Evolutionary conservation across 2,888 invertebrate species (phyloP).

Genomic region (Cetonia aurata): DNA sequence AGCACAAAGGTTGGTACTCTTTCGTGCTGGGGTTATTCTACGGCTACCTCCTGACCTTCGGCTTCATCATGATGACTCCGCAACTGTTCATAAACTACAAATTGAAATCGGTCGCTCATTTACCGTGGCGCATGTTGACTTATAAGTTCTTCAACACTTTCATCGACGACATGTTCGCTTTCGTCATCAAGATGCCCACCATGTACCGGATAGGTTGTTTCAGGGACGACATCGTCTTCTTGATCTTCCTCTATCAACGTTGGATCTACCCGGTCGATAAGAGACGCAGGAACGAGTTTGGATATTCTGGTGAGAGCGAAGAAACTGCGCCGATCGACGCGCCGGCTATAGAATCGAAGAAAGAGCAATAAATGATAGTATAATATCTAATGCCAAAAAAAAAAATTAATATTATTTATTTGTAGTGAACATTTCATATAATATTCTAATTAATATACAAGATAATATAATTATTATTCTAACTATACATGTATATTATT

Average conservation of each 20-base stretch:
- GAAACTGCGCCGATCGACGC: constrained; percentile 40
- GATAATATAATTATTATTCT: constrained; percentile 5
- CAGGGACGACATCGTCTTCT: constrained; percentile 98
- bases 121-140: constrained; percentile 99
- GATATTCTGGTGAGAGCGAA: constrained; percentile 86
- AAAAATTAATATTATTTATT: constrained; percentile 26
- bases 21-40: constrained; percentile 97
- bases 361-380: constrained; percentile 41
- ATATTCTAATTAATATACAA: constrained; percentile 20
- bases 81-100: constrained; percentile 99
- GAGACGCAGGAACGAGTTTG: constrained; percentile 96
- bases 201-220: constrained; percentile 98
- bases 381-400: constrained; percentile 22
- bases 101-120: constrained; percentile 97
- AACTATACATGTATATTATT: background rate
- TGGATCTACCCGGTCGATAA: constrained; percentile 99
- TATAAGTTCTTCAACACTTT: constrained; percentile 99
- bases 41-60: constrained; percentile 97
- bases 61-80: constrained; percentile 99
- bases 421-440: constrained; percentile 29
- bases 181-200: constrained; percentile 99
- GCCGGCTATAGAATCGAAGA: constrained; percentile 53
- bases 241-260: constrained; percentile 98
- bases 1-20: constrained; percentile 99
- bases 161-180: constrained; percentile 99